Conservation (phyloP, 2,888 invertebrate species). For the Caenorhabditis zanzibari region DNA sequence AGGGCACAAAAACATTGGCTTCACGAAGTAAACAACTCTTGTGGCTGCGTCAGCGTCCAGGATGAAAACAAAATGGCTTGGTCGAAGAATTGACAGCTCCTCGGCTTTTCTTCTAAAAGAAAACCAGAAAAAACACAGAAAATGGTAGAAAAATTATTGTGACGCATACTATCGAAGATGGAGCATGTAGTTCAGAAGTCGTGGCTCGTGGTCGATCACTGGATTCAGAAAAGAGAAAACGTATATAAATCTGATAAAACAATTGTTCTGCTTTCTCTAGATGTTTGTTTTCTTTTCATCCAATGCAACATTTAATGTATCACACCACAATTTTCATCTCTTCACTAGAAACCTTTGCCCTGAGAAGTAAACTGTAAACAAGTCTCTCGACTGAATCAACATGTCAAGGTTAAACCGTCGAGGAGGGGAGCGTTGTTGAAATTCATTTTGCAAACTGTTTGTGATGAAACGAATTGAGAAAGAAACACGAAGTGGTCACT, state of each 20-base stretch:
- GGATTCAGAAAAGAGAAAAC: too few species aligned
- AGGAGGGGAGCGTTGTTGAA: constrained; percentile 11
- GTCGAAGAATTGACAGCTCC: constrained; percentile 33
- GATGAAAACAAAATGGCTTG: constrained; percentile 13
- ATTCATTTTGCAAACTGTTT: constrained; percentile 22
- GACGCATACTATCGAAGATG: neutral
- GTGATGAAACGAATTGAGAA: constrained; percentile 8
- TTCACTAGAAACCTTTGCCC: neutral
- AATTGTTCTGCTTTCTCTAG: neutral
- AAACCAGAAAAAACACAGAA: constrained; percentile 16
- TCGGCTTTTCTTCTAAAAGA: constrained; percentile 13
- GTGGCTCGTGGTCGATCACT: too few species aligned
- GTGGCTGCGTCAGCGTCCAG: constrained; percentile 30
- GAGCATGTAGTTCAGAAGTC: neutral
- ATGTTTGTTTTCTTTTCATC: neutral
- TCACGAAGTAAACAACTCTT: constrained; percentile 58
- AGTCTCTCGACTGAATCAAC: constrained; percentile 28
- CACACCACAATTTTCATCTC: neutral
- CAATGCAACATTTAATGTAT: neutral
- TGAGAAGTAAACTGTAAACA: constrained; percentile 33
- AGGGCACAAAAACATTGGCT: constrained; percentile 57
- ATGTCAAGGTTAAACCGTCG: constrained; percentile 24
- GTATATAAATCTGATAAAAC: too few species aligned
- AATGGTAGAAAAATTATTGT: neutral
- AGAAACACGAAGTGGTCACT: constrained; percentile 18